phyloP scores from a whole-genome alignment of 2,797 vertebrate genomes.

The Alcedo atthis region DNA sequence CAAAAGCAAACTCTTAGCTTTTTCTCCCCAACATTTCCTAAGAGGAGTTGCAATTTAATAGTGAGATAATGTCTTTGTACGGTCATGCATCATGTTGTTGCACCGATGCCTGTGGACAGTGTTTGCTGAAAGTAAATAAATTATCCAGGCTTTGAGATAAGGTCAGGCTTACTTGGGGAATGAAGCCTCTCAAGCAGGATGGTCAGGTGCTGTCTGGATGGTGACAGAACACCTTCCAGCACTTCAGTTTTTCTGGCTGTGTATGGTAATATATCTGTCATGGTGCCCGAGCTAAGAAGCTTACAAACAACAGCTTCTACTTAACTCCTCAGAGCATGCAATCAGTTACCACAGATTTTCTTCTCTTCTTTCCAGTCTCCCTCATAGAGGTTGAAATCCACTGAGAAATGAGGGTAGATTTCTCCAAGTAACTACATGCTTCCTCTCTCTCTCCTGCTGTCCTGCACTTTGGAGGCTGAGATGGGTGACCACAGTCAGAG shows the following conservation, averaged over 20 bases:
- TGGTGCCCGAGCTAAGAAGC: neutral
- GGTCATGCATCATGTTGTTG: neutral
- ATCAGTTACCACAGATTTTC: neutral
- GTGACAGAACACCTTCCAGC: neutral
- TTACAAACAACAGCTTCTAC: neutral
- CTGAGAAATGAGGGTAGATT: neutral
- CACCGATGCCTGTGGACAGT: rapidly evolving
- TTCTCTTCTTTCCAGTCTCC: neutral
- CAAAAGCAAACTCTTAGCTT: neutral
- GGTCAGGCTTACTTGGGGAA: rapidly evolving
- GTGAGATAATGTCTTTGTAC: neutral
- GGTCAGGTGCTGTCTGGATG: neutral
- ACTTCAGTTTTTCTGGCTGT: neutral
- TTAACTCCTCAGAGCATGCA: neutral
- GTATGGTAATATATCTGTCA: rapidly evolving
- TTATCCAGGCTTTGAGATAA: neutral
- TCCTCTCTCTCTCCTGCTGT: neutral
- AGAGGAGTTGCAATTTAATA: neutral
- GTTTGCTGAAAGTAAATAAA: neutral
- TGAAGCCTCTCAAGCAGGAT: neutral
- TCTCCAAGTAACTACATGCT: neutral
- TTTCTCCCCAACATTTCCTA: neutral
- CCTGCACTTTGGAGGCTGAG: neutral
- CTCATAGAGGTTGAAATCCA: rapidly evolving
- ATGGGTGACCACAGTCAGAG: neutral